These are phyloP conservation scores for Drosophila melanogaster DNA, from an alignment of 1,140 invertebrate genomes.

Conservation along the genomic window Release_6_plus_ISO1_MT NC_004354.4:5276501-5277000, in stretches of 20 bases:
- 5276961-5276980: too few species aligned
- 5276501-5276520: constrained; percentile 8
- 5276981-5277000: not conserved
- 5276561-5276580: constrained; percentile 71
- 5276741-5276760: constrained; percentile 18
- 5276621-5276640: constrained; percentile 58
- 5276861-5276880: not conserved
- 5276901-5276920: too few species aligned
- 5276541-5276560: constrained; percentile 61
- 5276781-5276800: constrained; percentile 20
- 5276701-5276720: constrained; percentile 68
- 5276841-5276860: not conserved
- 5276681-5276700: constrained; percentile 46
- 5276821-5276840: constrained; percentile 14
- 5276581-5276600: constrained; percentile 83
- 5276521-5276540: constrained; percentile 24
- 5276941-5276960: too few species aligned
- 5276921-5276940: too few species aligned
- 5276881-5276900: not conserved
- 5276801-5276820: constrained; percentile 43
- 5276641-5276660: constrained; percentile 45
- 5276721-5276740: constrained; percentile 33
- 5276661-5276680: constrained; percentile 17
- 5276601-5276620: constrained; percentile 83
- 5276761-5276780: not conserved